Conservation (phyloP, 2,113 vertebrate genomes). For the Corydoras sp. region DNA sequence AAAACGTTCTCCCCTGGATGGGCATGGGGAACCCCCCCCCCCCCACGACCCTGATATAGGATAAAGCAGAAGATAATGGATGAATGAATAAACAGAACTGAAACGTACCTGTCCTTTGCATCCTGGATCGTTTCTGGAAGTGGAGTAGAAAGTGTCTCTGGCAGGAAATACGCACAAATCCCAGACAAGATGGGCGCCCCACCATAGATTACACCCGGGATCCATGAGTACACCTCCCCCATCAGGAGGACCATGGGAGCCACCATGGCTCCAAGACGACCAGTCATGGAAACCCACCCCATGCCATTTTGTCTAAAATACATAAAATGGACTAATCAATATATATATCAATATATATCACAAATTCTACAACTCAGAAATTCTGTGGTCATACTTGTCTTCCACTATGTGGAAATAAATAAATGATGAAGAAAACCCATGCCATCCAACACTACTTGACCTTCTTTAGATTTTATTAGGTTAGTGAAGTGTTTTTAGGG, state of each 20-base stretch:
- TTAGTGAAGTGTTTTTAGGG: too few relatives aligned
- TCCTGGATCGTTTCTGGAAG: conserved; percentile 76
- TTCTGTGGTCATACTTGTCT: too few relatives aligned
- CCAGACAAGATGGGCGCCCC: conserved; percentile 64
- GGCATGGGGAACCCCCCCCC: too few relatives aligned
- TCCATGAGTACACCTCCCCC: conserved; percentile 49
- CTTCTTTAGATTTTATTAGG: too few relatives aligned
- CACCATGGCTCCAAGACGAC: conserved; percentile 69
- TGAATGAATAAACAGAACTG: neutral
- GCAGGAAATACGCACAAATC: conserved; percentile 63
- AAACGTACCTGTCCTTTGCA: conserved; percentile 65
- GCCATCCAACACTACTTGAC: too few relatives aligned
- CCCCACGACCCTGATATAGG: too few relatives aligned
- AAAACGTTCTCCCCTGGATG: too few relatives aligned
- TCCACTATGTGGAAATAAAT: too few relatives aligned
- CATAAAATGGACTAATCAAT: neutral
- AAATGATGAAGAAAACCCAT: too few relatives aligned
- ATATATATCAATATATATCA: too few relatives aligned
- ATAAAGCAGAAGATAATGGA: too few relatives aligned
- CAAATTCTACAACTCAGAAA: too few relatives aligned
- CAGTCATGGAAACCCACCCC: conserved; percentile 70
- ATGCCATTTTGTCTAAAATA: conserved; percentile 71
- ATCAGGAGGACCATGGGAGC: conserved; percentile 68
- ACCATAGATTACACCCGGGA: conserved; percentile 73
- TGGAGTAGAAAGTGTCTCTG: conserved; percentile 65